Evolutionary conservation across 2,888 invertebrate genomes (phyloP).

Genomic region (Luperina nickerlii): DNA sequence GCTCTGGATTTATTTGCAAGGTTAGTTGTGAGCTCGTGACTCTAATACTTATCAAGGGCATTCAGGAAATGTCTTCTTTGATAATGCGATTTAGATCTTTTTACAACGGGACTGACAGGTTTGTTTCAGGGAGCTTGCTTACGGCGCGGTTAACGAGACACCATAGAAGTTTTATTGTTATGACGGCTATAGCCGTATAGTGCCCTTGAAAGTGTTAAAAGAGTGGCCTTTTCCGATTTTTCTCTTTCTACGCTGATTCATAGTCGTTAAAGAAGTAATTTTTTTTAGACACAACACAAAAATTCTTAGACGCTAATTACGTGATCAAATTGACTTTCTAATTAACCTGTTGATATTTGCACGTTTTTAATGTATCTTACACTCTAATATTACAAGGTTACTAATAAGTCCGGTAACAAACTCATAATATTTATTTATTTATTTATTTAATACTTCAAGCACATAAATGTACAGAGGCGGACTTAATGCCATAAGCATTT

Average conservation of each 20-base stretch:
- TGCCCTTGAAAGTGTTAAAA: neutral
- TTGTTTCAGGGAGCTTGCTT: neutral
- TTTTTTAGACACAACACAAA: neutral
- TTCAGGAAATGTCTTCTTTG: neutral
- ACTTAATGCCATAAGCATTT: no score
- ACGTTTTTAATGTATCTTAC: slow-evolving; percentile 37
- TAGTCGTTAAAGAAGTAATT: neutral
- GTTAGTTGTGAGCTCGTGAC: slow-evolving; percentile 16
- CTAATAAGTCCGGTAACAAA: slow-evolving; percentile 54
- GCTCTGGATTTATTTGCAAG: slow-evolving; percentile 35
- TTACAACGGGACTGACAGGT: neutral
- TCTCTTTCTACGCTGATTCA: no score
- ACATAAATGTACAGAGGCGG: no score
- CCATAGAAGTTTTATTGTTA: no score
- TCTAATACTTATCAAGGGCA: neutral
- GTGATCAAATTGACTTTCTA: slow-evolving; percentile 45
- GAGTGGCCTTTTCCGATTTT: neutral
- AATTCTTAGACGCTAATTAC: neutral
- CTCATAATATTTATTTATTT: no score
- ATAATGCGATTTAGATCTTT: neutral
- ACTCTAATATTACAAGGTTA: slow-evolving; percentile 63
- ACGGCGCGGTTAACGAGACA: no score
- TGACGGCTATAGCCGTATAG: no score
- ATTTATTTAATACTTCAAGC: no score
- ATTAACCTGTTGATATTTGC: slow-evolving; percentile 33